These are phyloP conservation scores for Tenthredo mesomela DNA, from an alignment of 2,888 invertebrate species.

Conservation along the genomic window DNA sequence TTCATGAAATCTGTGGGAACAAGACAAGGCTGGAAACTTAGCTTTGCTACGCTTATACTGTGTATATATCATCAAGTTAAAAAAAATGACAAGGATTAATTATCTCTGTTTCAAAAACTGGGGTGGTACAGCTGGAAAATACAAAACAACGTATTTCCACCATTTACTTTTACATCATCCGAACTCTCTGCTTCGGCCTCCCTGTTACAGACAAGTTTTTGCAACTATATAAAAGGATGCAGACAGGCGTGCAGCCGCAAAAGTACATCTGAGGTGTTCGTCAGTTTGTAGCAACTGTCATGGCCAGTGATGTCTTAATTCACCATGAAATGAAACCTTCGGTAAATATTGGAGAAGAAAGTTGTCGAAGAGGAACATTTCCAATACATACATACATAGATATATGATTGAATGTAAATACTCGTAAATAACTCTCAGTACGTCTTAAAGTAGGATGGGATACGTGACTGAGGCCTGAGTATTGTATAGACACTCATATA, in stretches of 20 bases:
- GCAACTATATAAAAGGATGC: not conserved
- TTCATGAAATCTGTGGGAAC: not conserved
- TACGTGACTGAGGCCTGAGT: too few relatives aligned
- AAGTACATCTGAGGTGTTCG: not conserved
- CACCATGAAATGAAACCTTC: not conserved
- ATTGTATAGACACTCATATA: too few relatives aligned
- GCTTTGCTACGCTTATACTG: not conserved
- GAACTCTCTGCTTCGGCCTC: not conserved
- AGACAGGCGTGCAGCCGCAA: not conserved
- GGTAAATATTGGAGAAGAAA: not conserved
- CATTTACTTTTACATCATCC: not conserved
- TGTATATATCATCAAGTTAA: not conserved
- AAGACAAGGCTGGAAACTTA: not conserved
- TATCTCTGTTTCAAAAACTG: not conserved
- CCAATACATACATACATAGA: too few relatives aligned
- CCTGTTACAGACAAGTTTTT: not conserved
- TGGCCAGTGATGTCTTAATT: too few relatives aligned
- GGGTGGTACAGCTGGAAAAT: not conserved
- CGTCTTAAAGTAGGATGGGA: not conserved
- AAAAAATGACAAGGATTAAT: not conserved
- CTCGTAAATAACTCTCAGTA: not conserved
- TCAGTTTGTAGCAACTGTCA: not conserved
- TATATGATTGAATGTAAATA: too few relatives aligned
- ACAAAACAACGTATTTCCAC: not conserved
- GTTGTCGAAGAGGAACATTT: not conserved